Conservation (phyloP, 2,888 invertebrate genomes). For the Sisyra terminalis region DNA sequence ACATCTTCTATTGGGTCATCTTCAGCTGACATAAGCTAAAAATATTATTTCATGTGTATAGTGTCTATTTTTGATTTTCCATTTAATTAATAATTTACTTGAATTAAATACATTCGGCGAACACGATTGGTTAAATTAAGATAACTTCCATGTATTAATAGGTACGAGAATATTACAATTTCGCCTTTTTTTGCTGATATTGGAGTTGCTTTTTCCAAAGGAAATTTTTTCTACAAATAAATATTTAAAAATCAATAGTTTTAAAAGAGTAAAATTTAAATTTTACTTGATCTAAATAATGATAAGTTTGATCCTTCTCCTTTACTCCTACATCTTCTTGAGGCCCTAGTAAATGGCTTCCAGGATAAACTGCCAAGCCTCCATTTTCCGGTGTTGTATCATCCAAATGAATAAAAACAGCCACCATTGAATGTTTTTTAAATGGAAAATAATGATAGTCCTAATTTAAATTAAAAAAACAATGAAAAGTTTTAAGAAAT, state of each 20-base stretch:
- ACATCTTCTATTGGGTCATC: constrained; percentile 29
- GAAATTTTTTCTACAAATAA: constrained; percentile 25
- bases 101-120: constrained; percentile 35
- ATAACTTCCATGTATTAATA: constrained; percentile 39
- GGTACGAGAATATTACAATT: constrained; percentile 38
- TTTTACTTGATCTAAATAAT: constrained; percentile 31
- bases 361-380: constrained; percentile 38
- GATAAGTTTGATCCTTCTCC: constrained; percentile 26
- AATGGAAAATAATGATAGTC: constrained; percentile 44
- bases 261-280: constrained; percentile 9
- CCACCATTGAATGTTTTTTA: constrained; percentile 37
- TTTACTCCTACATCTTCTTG: constrained; percentile 30
- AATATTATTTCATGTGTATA: not conserved
- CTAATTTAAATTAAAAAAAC: constrained; percentile 18
- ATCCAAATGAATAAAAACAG: constrained; percentile 38
- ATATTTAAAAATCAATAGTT: constrained; percentile 3
- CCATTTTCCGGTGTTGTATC: constrained; percentile 38
- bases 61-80: not conserved
- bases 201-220: constrained; percentile 31
- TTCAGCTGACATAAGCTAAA: constrained; percentile 33
- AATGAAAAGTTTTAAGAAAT: not conserved
- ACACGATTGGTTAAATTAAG: constrained; percentile 28
- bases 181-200: constrained; percentile 35
- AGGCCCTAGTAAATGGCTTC: constrained; percentile 39
- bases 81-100: constrained; percentile 3